Percentiles rank a stretch among this genome's conserved stretches.
Evolutionary conservation across 2,113 vertebrate genomes (phyloP).

Genomic region (Arizona elegans): DNA sequence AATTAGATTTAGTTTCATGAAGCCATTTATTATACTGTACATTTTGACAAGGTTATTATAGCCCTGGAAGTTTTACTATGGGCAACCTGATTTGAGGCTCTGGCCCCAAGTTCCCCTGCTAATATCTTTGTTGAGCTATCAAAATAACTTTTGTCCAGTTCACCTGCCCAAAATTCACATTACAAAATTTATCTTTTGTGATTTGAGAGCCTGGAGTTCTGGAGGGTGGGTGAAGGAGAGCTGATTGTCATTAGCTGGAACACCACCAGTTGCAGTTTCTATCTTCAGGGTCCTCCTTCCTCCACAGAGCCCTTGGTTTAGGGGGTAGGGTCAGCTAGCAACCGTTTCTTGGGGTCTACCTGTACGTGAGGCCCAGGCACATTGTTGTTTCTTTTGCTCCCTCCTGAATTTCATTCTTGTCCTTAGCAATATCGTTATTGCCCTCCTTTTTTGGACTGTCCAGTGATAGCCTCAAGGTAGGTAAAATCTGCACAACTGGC

Average conservation of each 20-base stretch:
- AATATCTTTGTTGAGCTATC: neutral
- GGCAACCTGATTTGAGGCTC: neutral
- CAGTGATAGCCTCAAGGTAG: neutral
- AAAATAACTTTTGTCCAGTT: neutral
- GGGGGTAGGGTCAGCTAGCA: neutral
- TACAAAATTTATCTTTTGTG: neutral
- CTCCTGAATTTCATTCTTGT: neutral
- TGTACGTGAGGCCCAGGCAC: neutral
- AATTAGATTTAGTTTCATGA: neutral
- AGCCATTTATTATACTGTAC: neutral
- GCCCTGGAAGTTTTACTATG: neutral
- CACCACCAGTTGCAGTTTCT: neutral
- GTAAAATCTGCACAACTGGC: neutral
- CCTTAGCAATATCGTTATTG: neutral
- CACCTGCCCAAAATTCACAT: neutral
- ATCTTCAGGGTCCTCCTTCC: neutral
- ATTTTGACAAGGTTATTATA: neutral
- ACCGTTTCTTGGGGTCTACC: neutral
- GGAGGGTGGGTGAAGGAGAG: neutral
- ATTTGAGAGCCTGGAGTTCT: neutral
- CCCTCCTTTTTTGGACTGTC: neutral
- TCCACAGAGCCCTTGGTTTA: neutral
- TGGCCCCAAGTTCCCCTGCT: neutral
- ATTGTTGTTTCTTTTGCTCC: neutral
- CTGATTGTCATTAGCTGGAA: neutral